Evolutionary conservation across 2,797 vertebrate genomes (phyloP), one percentile per base, ranked within the genome.

Genomic region (Gymnopithys bicolor): DNA sequence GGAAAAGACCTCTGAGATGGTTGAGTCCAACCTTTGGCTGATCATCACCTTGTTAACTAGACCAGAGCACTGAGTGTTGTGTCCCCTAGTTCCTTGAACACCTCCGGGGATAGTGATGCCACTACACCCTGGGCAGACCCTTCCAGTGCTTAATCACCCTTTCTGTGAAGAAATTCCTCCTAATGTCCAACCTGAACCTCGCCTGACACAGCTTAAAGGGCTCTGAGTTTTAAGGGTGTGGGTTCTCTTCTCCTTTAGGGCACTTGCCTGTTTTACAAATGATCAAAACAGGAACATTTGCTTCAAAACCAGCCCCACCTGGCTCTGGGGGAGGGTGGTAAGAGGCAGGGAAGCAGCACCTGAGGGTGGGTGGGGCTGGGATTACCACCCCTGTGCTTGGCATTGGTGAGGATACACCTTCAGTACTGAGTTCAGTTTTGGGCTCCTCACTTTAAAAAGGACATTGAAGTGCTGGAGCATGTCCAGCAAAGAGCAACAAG

Each of bases 271-370:
- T 8, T 24, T 27, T 21, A 41, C 30, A 49, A 41, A 64, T 6
- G 12, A 22, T 4, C 11, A 6, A 24, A 79, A 12, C 18, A 19
- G 10, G 30, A 58, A 32, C 11, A 14, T 77, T 27, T 10, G 12
- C 14, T 53, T 68, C 2, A 53, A 35, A 35, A 33, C 3, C 17
- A 46, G 39, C 28, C 30, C 22, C 51, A 11, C 21, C 33, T 62
- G 24, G 37, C 28, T 19, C 0, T 0, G 30, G 21, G n/a, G 8
- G 8, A 32, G 24, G 28, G 43, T 10, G 51, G 7, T 11, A 9
- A 66, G 55, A 28, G 10, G 15, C 2, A 48, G 18, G 39, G 32
- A 19, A 77, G 32, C 9, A 24, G 27, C 59, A 76, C 37, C 51
- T 56, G 55, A 56, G 55, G 23, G 7, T 5, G n/a, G n/a, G 19